A percentile compares a stretch with the other conserved stretches of the same genome.
Conservation (phyloP, 2,113 vertebrate genomes). For the Ardeotis arabs region DNA sequence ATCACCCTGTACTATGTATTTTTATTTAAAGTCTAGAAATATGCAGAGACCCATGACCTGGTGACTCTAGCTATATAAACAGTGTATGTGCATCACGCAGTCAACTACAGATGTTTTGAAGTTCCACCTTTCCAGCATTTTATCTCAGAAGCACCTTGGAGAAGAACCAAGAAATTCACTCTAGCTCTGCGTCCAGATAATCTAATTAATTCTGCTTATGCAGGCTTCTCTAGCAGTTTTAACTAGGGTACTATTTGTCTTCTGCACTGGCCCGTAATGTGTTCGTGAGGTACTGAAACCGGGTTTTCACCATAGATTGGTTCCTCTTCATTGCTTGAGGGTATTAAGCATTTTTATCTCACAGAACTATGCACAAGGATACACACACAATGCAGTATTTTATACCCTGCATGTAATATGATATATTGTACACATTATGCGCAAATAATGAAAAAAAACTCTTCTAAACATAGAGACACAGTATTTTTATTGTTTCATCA, state of each 20-base stretch:
- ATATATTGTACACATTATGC: neutral
- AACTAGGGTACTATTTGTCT: neutral
- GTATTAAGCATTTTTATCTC: neutral
- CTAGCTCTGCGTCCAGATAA: neutral
- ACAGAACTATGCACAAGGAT: neutral
- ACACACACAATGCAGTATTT: neutral
- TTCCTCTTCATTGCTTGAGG: neutral
- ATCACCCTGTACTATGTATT: neutral
- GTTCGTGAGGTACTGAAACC: neutral
- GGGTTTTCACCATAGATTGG: neutral
- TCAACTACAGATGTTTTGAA: neutral
- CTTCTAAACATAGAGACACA: neutral
- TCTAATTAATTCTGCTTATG: neutral
- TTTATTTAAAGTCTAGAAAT: neutral
- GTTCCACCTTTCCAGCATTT: neutral
- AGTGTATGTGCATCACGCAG: accelerated
- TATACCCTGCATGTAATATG: neutral
- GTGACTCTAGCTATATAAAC: neutral
- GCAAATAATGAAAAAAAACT: neutral
- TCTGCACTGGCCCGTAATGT: neutral
- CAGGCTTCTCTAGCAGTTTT: neutral
- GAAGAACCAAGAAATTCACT: constrained; percentile 13
- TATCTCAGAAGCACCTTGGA: neutral
- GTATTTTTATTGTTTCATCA: neutral
- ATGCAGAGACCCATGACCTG: neutral